Evolutionary conservation across 2,797 vertebrate genomes (phyloP).

Genomic region (Bryconaethiops microstoma): DNA sequence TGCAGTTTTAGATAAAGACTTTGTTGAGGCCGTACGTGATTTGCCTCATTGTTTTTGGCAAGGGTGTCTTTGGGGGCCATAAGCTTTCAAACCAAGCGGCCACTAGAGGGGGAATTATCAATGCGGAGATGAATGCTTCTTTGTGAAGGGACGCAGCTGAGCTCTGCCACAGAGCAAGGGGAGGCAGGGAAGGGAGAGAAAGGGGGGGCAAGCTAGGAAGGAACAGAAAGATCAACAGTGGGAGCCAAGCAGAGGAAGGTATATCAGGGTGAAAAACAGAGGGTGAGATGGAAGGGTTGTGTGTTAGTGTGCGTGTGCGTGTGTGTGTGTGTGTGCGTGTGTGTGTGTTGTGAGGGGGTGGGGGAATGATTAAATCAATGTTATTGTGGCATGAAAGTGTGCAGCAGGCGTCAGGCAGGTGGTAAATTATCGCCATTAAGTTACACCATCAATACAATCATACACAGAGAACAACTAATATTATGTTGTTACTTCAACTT

Average conservation of each 20-base stretch:
- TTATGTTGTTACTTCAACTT: neutral
- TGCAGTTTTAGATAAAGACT: slow-evolving; percentile 81
- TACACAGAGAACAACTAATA: neutral
- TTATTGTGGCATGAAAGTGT: neutral
- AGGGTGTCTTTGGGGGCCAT: slow-evolving; percentile 72
- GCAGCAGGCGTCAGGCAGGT: neutral
- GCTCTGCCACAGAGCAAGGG: slow-evolving; percentile 17
- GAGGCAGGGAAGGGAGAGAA: neutral
- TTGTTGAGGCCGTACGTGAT: slow-evolving; percentile 66
- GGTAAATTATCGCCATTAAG: slow-evolving; percentile 2
- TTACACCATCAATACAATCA: neutral
- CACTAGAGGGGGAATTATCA: slow-evolving; percentile 72
- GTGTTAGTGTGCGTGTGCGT: neutral
- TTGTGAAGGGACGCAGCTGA: slow-evolving; percentile 57
- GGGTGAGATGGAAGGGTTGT: neutral
- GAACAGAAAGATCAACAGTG: slow-evolving; percentile 22
- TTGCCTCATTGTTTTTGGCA: slow-evolving; percentile 70
- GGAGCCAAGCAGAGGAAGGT: slow-evolving; percentile 14
- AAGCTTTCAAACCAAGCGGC: slow-evolving; percentile 57
- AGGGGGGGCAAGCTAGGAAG: neutral
- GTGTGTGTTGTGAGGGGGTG: neutral
- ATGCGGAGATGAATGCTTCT: slow-evolving; percentile 57
- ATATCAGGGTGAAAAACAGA: neutral
- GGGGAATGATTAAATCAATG: neutral
- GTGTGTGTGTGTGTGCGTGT: neutral